These are phyloP conservation scores for Emydoidea blandingii DNA, from an alignment of 2,797 vertebrate species.

Conservation along the genomic window DNA sequence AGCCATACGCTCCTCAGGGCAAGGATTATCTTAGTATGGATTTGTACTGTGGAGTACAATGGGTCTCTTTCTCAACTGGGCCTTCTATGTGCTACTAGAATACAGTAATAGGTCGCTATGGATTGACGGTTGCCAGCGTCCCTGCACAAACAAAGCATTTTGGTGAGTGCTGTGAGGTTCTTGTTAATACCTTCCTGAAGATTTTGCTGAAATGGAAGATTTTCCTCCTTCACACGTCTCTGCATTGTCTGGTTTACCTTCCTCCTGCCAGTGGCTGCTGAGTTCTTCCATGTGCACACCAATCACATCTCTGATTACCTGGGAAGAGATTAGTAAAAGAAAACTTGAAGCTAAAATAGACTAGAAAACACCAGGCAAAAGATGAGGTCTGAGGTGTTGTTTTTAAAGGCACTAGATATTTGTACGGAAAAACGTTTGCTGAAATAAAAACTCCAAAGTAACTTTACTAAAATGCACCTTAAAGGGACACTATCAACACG, in stretches of 20 bases:
- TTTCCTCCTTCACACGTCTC: slow-evolving; percentile 69
- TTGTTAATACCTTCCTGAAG: slow-evolving; percentile 68
- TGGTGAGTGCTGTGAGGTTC: not conserved
- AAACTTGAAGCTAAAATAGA: not conserved
- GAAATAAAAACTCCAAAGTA: not conserved
- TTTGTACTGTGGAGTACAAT: not conserved
- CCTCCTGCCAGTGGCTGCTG: slow-evolving; percentile 88
- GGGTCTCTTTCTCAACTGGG: fast-evolving
- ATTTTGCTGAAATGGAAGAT: slow-evolving; percentile 52
- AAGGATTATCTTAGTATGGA: not conserved
- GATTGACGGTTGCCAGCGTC: not conserved
- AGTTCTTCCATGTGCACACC: slow-evolving; percentile 95
- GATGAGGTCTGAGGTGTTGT: not conserved
- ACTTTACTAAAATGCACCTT: not conserved
- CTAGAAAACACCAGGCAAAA: not conserved
- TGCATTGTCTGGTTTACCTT: slow-evolving; percentile 71
- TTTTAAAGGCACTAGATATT: not conserved
- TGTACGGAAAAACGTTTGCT: not conserved
- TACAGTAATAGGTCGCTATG: not conserved
- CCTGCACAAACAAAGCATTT: not conserved
- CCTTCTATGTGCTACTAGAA: not conserved
- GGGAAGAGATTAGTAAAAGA: not conserved
- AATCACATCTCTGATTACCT: slow-evolving; percentile 98
- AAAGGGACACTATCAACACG: not conserved
- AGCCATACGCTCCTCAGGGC: not conserved